Percentiles rank a stretch among this genome's conserved stretches.
Conservation (phyloP, 35 echinoderm and acorn worm species). For the Heliocidaris erythrogramma region DNA sequence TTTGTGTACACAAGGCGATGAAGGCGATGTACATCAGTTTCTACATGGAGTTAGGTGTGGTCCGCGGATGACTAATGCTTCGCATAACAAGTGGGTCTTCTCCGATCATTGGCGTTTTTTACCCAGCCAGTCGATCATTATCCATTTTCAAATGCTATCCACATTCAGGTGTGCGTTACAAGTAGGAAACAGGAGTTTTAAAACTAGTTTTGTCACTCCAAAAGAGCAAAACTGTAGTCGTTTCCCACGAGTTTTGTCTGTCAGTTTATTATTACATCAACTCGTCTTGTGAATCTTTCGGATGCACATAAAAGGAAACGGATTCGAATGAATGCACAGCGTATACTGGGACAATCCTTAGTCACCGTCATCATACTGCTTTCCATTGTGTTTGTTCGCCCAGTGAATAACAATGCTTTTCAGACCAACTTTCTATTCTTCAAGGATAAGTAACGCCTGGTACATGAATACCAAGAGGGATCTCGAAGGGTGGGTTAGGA, state of each 20-base stretch:
- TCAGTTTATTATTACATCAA: background rate
- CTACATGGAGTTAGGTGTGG: constrained; percentile 7
- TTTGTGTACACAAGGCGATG: background rate
- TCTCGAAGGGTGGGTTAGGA: background rate
- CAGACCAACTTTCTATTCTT: background rate
- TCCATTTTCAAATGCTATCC: background rate
- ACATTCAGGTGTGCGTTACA: background rate
- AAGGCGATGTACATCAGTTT: background rate
- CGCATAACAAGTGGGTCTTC: background rate
- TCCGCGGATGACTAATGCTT: background rate
- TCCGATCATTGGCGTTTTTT: background rate
- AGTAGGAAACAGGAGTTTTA: background rate
- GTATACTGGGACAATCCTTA: background rate
- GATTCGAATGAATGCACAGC: background rate
- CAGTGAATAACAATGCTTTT: constrained; percentile 1
- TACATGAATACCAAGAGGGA: background rate
- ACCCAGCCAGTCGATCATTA: background rate
- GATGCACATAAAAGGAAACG: constrained; percentile 7
- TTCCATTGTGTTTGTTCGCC: background rate
- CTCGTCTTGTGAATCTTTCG: background rate
- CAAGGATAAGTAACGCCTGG: background rate
- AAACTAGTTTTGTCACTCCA: background rate
- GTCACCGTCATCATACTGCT: background rate
- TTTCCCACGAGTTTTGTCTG: background rate
- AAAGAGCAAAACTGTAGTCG: background rate